A percentile compares a stretch with the other conserved stretches of the same genome.
phyloP scores from a whole-genome alignment of 2,113 vertebrate species.

The Odontophorus gujanensis region DNA sequence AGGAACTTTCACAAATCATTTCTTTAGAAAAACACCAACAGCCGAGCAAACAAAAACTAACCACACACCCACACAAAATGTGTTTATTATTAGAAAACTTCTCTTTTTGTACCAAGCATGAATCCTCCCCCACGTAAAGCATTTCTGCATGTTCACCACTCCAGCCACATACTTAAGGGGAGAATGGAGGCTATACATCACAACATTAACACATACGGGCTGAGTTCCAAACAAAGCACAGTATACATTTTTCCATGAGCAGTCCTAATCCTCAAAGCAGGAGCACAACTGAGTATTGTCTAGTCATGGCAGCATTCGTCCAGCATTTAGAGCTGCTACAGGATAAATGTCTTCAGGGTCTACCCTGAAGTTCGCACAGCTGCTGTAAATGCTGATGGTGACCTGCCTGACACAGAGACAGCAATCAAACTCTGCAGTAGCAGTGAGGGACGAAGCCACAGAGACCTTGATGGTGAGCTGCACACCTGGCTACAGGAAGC shows the following conservation, averaged over 20 bases:
- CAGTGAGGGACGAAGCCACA: neutral
- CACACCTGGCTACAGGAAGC: neutral
- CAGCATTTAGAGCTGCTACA: neutral
- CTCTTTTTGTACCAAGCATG: neutral
- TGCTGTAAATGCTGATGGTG: neutral
- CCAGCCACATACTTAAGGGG: conserved; percentile 28
- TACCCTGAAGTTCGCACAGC: neutral
- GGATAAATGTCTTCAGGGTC: neutral
- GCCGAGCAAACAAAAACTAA: conserved; percentile 53
- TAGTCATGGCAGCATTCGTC: neutral
- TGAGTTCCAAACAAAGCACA: conserved; percentile 52
- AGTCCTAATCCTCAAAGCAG: conserved; percentile 33
- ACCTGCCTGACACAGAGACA: rapidly evolving
- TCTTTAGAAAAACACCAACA: neutral
- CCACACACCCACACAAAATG: conserved; percentile 53
- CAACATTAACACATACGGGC: neutral
- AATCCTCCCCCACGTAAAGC: conserved; percentile 11
- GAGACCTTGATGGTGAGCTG: rapidly evolving
- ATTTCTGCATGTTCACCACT: conserved; percentile 45
- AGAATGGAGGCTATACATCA: conserved; percentile 46
- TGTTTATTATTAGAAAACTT: conserved; percentile 63
- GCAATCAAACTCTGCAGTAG: neutral
- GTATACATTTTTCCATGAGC: conserved; percentile 31
- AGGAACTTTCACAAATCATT: neutral
- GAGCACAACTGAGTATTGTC: neutral